A percentile compares a stretch with the other conserved stretches of the same genome.
These are phyloP conservation scores for Podarcis lilfordi DNA, from an alignment of 2,797 vertebrate genomes.

Conservation along the genomic window DNA sequence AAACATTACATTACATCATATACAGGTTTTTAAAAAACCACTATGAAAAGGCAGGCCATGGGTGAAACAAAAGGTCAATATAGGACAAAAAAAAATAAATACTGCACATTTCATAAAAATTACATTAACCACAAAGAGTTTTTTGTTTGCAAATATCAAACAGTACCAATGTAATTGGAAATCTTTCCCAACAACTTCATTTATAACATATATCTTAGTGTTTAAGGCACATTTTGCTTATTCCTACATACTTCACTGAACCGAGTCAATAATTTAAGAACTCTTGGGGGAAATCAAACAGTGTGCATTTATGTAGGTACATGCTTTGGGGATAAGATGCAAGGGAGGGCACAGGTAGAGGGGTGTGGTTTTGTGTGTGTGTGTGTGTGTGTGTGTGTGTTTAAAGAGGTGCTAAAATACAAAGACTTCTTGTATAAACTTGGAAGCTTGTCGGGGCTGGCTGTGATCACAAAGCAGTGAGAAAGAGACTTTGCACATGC, in stretches of 20 bases:
- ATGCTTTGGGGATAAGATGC: conserved; percentile 22
- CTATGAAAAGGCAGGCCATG: conserved; percentile 53
- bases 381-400: not conserved
- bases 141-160: conserved; percentile 84
- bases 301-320: conserved; percentile 49
- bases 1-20: conserved; percentile 86
- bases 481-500: conserved; percentile 15
- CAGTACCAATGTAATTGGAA: conserved; percentile 80
- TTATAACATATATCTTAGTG: conserved; percentile 51
- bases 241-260: conserved; percentile 72
- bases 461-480: not conserved
- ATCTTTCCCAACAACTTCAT: conserved; percentile 77
- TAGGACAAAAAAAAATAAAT: conserved; percentile 77
- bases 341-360: too few species aligned
- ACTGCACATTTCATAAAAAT: conserved; percentile 88
- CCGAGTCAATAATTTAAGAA: conserved; percentile 81
- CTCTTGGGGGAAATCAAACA: conserved; percentile 64
- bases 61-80: conserved; percentile 53
- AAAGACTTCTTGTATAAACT: not conserved
- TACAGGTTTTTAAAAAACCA: conserved; percentile 81
- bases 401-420: not conserved
- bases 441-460: not conserved
- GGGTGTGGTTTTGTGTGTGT: not conserved
- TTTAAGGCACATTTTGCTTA: conserved; percentile 75
- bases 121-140: conserved; percentile 81